phyloP scores from a whole-genome alignment of 2,113 vertebrate genomes.

The Protobothrops mucrosquamatus region DNA sequence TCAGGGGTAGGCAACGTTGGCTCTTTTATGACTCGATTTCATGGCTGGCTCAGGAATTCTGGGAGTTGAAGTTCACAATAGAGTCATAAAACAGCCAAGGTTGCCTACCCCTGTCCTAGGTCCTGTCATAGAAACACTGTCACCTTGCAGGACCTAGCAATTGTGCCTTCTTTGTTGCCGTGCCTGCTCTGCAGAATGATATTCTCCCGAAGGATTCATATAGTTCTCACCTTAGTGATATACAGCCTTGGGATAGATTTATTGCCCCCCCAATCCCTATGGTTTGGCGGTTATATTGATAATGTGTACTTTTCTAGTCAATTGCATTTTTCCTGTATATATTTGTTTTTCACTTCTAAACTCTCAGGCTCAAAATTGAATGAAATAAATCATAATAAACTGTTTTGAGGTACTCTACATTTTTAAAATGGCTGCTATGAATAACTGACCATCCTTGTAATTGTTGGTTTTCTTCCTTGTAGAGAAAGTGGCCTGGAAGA shows the following conservation, averaged over 20 bases:
- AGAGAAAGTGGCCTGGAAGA: constrained; percentile 99
- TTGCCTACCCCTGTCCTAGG: background rate
- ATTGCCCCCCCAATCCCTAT: background rate
- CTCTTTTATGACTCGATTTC: too few species aligned
- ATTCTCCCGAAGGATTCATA: background rate
- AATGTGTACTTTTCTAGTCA: background rate
- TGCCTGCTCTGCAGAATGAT: background rate
- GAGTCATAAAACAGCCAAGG: too few species aligned
- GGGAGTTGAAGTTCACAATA: too few species aligned
- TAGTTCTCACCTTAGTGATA: background rate
- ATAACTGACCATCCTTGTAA: background rate
- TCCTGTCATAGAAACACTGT: background rate
- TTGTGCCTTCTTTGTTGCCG: background rate
- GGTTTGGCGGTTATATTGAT: background rate
- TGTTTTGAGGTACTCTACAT: background rate
- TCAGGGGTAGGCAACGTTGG: background rate
- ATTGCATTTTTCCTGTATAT: background rate
- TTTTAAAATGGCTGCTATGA: background rate
- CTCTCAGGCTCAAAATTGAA: background rate
- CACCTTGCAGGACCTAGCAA: background rate
- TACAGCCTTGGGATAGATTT: background rate
- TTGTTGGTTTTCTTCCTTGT: constrained; percentile 47
- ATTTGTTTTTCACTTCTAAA: background rate
- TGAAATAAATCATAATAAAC: background rate
- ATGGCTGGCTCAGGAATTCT: too few species aligned